A percentile compares a stretch with the other conserved stretches of the same genome.
phyloP scores from a whole-genome alignment of 2,797 vertebrate species.

The Oryzias dopingdopingensis region DNA sequence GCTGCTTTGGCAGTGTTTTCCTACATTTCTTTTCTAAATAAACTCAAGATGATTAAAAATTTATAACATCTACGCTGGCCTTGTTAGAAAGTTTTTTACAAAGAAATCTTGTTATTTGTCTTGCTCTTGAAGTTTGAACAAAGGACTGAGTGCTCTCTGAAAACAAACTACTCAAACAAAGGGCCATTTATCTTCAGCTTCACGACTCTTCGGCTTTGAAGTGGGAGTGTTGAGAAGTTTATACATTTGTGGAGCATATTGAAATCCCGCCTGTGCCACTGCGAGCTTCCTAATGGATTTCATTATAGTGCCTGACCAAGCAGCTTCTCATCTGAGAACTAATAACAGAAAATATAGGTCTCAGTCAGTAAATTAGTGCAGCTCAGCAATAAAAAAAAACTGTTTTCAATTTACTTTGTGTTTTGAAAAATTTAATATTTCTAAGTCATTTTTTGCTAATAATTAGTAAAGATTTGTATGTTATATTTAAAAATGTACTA shows the following conservation, averaged over 20 bases:
- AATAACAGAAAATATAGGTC: conserved; percentile 15
- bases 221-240: conserved; percentile 15
- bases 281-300: conserved; percentile 23
- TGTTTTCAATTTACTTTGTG: conserved; percentile 1
- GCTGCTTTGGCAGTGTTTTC: too few relatives aligned
- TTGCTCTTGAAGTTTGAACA: too few relatives aligned
- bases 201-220: conserved; percentile 17
- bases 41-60: too few relatives aligned
- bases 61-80: too few relatives aligned
- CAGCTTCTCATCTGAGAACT: conserved; percentile 20
- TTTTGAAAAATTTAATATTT: background rate
- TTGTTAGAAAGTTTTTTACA: too few relatives aligned
- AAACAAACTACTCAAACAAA: conserved; percentile 1
- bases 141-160: too few relatives aligned
- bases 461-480: background rate
- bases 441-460: background rate
- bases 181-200: conserved; percentile 7
- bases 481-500: too few relatives aligned
- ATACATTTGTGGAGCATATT: conserved; percentile 29
- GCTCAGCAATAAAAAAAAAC: conserved; percentile 9
- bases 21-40: too few relatives aligned
- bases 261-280: conserved; percentile 17
- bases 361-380: background rate
- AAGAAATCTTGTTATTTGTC: too few relatives aligned
- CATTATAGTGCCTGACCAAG: conserved; percentile 27